phyloP scores from a whole-genome alignment of 2,797 vertebrate species.

The Falco concolor region DNA sequence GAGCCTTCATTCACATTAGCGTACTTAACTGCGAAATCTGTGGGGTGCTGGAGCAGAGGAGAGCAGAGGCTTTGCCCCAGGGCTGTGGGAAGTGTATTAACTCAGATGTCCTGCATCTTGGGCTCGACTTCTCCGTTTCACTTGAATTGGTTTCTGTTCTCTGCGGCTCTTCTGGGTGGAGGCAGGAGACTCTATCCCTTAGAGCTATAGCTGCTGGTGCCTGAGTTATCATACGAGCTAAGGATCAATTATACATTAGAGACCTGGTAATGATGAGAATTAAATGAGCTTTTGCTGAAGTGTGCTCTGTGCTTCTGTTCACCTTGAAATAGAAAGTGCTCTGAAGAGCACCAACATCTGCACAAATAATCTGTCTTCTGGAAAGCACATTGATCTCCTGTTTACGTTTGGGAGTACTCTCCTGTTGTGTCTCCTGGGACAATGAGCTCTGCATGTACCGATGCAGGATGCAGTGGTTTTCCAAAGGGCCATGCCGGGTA shows the following conservation, averaged over 20 bases:
- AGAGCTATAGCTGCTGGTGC: neutral
- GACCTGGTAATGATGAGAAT: constrained; percentile 66
- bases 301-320: constrained; percentile 9
- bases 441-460: neutral
- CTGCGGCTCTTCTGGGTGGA: neutral
- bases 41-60: neutral
- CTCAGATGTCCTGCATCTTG: neutral
- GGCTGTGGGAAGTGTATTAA: rapidly evolving
- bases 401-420: neutral
- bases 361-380: constrained; percentile 59
- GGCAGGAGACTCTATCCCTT: neutral
- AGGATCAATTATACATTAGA: constrained; percentile 68
- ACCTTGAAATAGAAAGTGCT: constrained; percentile 53
- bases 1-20: rapidly evolving
- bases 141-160: neutral
- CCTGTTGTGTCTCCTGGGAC: neutral
- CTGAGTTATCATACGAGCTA: neutral
- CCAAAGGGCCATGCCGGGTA: neutral
- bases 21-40: neutral
- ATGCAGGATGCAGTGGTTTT: neutral
- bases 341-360: constrained; percentile 66
- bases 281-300: constrained; percentile 66
- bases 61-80: neutral
- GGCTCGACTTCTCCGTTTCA: neutral
- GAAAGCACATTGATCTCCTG: constrained; percentile 6